Conservation (phyloP, 2,113 vertebrate species). For the Carassius carassius region DNA sequence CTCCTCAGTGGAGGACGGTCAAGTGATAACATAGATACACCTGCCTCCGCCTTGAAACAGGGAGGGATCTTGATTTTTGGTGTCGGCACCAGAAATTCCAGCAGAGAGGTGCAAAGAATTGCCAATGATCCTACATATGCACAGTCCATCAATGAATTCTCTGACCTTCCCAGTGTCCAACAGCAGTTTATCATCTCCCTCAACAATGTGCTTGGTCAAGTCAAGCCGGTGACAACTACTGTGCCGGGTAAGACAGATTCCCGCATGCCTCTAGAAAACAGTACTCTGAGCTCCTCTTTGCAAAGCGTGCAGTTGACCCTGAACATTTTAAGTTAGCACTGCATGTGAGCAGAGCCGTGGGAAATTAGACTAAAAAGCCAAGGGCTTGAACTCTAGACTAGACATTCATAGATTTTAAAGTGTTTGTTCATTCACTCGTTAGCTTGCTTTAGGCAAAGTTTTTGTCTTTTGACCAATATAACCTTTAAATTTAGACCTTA, state of each 20-base stretch:
- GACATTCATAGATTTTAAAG: background rate
- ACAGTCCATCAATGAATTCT: conserved; percentile 38
- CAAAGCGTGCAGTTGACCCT: too few species aligned
- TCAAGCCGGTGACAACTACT: background rate
- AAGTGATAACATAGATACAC: too few species aligned
- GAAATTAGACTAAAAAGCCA: background rate
- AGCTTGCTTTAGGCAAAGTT: background rate
- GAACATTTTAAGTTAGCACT: background rate
- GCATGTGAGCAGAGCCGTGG: background rate
- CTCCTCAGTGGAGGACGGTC: too few species aligned
- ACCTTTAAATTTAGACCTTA: background rate
- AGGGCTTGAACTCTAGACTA: background rate
- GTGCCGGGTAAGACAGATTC: conserved; percentile 5
- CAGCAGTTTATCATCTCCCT: conserved; percentile 30
- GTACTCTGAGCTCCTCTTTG: background rate
- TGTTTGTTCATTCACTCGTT: background rate
- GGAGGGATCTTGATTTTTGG: conserved; percentile 82
- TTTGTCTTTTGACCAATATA: background rate
- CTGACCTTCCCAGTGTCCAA: conserved; percentile 43
- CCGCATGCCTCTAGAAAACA: background rate
- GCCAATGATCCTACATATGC: background rate
- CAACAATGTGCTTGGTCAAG: background rate
- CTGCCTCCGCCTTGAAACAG: too few species aligned
- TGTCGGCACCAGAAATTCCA: conserved; percentile 71
- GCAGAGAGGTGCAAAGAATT: too few species aligned